These are phyloP conservation scores for Ophioderma brevispina DNA, from an alignment of 35 echinoderm and acorn worm species.

Conservation along the genomic window DNA sequence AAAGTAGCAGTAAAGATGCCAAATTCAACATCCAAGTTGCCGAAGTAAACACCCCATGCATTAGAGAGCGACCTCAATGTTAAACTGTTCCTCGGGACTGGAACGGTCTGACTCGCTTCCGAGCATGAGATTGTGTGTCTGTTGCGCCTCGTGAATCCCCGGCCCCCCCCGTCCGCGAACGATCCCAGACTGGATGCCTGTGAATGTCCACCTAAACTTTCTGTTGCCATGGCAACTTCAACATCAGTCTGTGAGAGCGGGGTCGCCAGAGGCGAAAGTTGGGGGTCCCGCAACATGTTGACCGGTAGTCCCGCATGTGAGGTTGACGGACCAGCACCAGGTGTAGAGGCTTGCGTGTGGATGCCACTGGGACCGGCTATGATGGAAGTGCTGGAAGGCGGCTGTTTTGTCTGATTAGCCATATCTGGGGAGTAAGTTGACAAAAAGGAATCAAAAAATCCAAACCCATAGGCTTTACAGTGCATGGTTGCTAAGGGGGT, in stretches of 20 bases:
- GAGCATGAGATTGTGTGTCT: constrained; percentile 77
- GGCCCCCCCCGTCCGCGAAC: constrained; percentile 81
- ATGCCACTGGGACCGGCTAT: constrained; percentile 96
- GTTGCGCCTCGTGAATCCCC: constrained; percentile 90
- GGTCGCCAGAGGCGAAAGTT: constrained; percentile 76
- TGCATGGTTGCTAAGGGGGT: too few species aligned
- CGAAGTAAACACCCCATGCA: too few species aligned
- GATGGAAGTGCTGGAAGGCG: constrained; percentile 80
- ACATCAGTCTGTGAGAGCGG: constrained; percentile 81
- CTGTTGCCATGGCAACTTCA: constrained; percentile 91
- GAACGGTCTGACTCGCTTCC: constrained; percentile 85
- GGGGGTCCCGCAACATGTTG: constrained; percentile 45
- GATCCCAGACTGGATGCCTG: constrained; percentile 91
- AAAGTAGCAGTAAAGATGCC: too few species aligned
- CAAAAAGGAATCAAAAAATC: too few species aligned
- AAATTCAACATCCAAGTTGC: too few species aligned
- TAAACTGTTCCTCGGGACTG: constrained; percentile 9
- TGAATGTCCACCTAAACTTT: constrained; percentile 44
- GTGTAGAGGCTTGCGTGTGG: constrained; percentile 49
- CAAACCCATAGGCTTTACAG: too few species aligned
- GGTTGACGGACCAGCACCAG: neutral
- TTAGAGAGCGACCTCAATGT: neutral
- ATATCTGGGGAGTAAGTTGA: constrained; percentile 84
- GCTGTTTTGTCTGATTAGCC: constrained; percentile 77
- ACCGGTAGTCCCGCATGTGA: neutral